A percentile compares a stretch with the other conserved stretches of the same genome.
These are phyloP conservation scores for Crambe crambe DNA, from an alignment of 37 sponge, comb jelly and placozoan species.

Conservation along the genomic window DNA sequence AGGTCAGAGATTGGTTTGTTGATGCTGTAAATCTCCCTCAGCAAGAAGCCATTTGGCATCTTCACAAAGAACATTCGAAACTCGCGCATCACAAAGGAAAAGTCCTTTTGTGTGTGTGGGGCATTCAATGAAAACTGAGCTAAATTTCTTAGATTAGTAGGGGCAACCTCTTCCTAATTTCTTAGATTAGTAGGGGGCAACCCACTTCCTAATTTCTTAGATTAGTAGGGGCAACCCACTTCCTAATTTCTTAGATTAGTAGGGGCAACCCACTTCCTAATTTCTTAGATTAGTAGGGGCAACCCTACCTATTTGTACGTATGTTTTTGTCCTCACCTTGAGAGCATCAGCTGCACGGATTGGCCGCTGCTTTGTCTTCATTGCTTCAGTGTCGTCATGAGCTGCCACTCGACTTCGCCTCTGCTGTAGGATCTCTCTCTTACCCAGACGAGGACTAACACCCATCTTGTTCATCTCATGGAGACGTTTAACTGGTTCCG, in stretches of 20 bases:
- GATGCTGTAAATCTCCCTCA: conserved; percentile 50
- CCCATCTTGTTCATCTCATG: not conserved
- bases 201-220: too few species aligned
- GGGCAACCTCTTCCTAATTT: too few species aligned
- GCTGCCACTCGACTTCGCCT: conserved; percentile 14
- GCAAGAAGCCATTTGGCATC: conserved; percentile 47
- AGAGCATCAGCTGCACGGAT: conserved; percentile 36
- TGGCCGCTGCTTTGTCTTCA: conserved; percentile 43
- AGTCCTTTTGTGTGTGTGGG: conserved; percentile 41
- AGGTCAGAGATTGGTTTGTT: conserved; percentile 49
- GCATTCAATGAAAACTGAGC: not conserved
- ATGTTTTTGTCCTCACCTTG: conserved; percentile 54
- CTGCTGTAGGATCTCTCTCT: conserved; percentile 35
- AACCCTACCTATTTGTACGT: too few species aligned
- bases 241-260: too few species aligned
- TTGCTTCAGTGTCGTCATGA: conserved; percentile 37
- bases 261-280: too few species aligned
- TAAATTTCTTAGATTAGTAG: too few species aligned
- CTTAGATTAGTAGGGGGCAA: too few species aligned
- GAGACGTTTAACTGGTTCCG: not conserved
- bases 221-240: too few species aligned
- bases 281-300: too few species aligned
- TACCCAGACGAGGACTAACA: conserved; percentile 40
- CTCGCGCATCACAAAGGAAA: conserved; percentile 42
- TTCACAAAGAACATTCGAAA: conserved; percentile 56